Evolutionary conservation across 2,888 invertebrate genomes (phyloP).

Genomic region (Synanthedon myopaeformis): DNA sequence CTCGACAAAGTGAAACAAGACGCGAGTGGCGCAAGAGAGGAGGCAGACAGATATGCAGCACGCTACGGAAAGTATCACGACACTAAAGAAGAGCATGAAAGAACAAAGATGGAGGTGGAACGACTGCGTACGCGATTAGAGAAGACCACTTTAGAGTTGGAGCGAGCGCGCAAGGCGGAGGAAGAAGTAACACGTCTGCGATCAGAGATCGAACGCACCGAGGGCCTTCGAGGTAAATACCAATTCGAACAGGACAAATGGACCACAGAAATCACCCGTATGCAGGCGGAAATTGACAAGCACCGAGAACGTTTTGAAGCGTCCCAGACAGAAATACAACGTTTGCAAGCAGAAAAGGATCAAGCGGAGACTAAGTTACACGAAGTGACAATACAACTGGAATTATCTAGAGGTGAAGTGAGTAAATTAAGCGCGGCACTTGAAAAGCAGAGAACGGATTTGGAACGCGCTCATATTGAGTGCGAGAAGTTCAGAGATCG

Average conservation of each 20-base stretch:
- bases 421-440: conserved; percentile 79
- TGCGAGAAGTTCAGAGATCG: conserved; percentile 89
- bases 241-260: conserved; percentile 70
- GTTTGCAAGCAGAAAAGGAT: conserved; percentile 72
- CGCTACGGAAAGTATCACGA: conserved; percentile 83
- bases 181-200: conserved; percentile 75
- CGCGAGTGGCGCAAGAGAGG: conserved; percentile 82
- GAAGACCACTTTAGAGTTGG: conserved; percentile 83
- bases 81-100: conserved; percentile 81
- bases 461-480: conserved; percentile 88
- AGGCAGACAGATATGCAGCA: conserved; percentile 78
- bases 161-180: conserved; percentile 78
- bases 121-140: conserved; percentile 83
- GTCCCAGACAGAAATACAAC: conserved; percentile 80
- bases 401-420: conserved; percentile 82
- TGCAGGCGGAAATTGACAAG: conserved; percentile 79
- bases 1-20: conserved; percentile 77
- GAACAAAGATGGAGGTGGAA: conserved; percentile 84
- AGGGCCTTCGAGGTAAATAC: conserved; percentile 76
- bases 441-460: conserved; percentile 83
- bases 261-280: conserved; percentile 77
- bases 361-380: conserved; percentile 79
- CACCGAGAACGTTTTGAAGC: conserved; percentile 81
- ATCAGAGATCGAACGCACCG: conserved; percentile 79
- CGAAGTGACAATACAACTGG: conserved; percentile 84